These are phyloP conservation scores for Drosophila navojoa DNA, from an alignment of 1,140 invertebrate species.

Conservation along the genomic window DNA sequence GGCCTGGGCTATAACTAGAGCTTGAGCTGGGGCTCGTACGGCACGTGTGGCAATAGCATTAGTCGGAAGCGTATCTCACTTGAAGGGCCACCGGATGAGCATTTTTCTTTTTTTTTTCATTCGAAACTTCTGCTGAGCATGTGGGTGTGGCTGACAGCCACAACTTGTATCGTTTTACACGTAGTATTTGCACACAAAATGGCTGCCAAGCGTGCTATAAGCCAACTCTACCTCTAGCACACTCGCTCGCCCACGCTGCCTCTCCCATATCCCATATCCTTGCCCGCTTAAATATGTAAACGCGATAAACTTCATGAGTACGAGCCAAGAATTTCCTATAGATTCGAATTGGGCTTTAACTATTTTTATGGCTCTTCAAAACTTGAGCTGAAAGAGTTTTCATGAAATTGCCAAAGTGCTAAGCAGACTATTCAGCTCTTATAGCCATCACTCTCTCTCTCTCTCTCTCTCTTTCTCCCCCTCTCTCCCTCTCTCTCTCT, in stretches of 20 bases:
- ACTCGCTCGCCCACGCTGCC: background rate
- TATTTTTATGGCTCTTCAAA: constrained; percentile 60
- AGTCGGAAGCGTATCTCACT: constrained; percentile 76
- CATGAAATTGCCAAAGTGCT: constrained; percentile 18
- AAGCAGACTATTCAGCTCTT: constrained; percentile 5
- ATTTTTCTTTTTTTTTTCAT: constrained; percentile 70
- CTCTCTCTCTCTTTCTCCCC: too few relatives aligned
- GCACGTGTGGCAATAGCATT: constrained; percentile 74
- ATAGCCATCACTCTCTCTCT: background rate
- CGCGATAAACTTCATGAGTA: constrained; percentile 23
- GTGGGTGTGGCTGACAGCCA: constrained; percentile 29
- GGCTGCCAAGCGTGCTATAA: constrained; percentile 52
- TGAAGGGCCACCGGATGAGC: constrained; percentile 71
- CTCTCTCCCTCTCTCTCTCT: background rate
- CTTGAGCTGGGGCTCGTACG: background rate
- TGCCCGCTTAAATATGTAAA: constrained; percentile 32
- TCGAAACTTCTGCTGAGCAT: constrained; percentile 4
- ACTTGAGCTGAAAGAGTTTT: constrained; percentile 17
- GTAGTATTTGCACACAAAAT: constrained; percentile 55
- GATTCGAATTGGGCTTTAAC: constrained; percentile 40
- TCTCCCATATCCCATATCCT: background rate
- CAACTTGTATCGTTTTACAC: constrained; percentile 53
- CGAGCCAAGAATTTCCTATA: constrained; percentile 24
- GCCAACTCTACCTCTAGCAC: background rate
- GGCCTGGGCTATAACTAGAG: background rate